Evolutionary conservation across 2,797 vertebrate species (phyloP), one percentile per base, ranked within the genome.

Genomic region (Oreochromis mossambicus): DNA sequence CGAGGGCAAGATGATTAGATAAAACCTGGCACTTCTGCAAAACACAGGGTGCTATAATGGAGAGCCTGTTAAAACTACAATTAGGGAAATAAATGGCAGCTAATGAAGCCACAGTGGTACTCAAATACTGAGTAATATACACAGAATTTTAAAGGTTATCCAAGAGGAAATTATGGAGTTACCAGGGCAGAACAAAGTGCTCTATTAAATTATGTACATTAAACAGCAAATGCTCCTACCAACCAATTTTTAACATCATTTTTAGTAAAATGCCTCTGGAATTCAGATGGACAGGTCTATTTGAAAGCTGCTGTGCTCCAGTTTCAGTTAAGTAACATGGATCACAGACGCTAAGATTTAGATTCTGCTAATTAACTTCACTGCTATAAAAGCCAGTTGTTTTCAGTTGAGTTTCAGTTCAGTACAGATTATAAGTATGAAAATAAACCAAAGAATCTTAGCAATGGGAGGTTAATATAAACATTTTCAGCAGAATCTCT

Each of bases 31-130:
- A 86, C 66, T 78, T 84, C 51, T 87, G 80, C 78, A 82, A 85
- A 90, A 77, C 19, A 79, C 78, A 82, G n/a, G 70, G 38, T 21
- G 75, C 78, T 75, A 52, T 83, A 87, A 85, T 78, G 15, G 81
- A 86, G 54, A 77, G 80, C 19, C 83, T 77, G 80, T 85, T 90
- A 13, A 80, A 87, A 54, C 43, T 76, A 54, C 81, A 87, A 88
- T 91, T 86, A 86, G 50, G 63, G 43, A 86, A 89, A 89, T 85
- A 61, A 90, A 87, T 75, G 36, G 75, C 41, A 7, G 21, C 36
- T 89, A 92, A 92, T 92, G 82, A 90, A 86, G 85, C 83, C 29
- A n/a, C 52, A 56, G 68, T 48, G 26, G 79, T 63, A 54, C 70
- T 78, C 46, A 41, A 85, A 86, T 38, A 50, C 76, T 58, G 34